phyloP scores from a whole-genome alignment of 2,113 vertebrate species.

The Sarotherodon lohbergeri region DNA sequence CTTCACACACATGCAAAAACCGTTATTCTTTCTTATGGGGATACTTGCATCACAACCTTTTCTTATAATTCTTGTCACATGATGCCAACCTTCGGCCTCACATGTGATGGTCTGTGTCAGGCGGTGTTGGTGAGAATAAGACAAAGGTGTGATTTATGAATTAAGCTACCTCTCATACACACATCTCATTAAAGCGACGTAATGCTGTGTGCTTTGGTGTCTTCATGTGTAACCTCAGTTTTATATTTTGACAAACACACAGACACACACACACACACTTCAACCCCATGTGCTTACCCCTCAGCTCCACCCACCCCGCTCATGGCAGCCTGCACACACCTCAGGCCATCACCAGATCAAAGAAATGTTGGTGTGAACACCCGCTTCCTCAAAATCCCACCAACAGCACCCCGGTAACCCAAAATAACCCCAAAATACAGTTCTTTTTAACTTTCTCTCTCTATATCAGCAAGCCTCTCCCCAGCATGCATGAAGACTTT shows the following conservation, averaged over 20 bases:
- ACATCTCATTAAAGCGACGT: not conserved
- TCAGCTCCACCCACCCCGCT: not conserved
- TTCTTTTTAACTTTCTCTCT: not conserved
- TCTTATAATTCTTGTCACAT: not conserved
- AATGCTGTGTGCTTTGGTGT: not conserved
- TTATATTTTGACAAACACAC: not conserved
- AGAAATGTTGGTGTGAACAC: not conserved
- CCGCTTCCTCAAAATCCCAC: not conserved
- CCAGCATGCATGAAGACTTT: not conserved
- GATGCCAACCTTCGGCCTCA: not conserved
- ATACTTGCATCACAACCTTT: not conserved
- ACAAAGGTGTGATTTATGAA: slow-evolving; percentile 12
- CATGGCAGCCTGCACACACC: slow-evolving; percentile 32
- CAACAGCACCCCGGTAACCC: not conserved
- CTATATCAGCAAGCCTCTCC: not conserved
- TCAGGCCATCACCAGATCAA: slow-evolving; percentile 45
- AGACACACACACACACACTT: not conserved
- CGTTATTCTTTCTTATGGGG: not conserved
- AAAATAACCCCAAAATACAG: not conserved
- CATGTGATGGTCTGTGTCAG: not conserved
- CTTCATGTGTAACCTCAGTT: slow-evolving; percentile 1
- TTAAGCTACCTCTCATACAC: not conserved
- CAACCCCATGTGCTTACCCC: not conserved
- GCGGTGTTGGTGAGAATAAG: not conserved
- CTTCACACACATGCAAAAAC: not conserved